Base-by-base conservation (phyloP, 2,888 invertebrate genomes). In the Subacronicta megacephala region DNA sequence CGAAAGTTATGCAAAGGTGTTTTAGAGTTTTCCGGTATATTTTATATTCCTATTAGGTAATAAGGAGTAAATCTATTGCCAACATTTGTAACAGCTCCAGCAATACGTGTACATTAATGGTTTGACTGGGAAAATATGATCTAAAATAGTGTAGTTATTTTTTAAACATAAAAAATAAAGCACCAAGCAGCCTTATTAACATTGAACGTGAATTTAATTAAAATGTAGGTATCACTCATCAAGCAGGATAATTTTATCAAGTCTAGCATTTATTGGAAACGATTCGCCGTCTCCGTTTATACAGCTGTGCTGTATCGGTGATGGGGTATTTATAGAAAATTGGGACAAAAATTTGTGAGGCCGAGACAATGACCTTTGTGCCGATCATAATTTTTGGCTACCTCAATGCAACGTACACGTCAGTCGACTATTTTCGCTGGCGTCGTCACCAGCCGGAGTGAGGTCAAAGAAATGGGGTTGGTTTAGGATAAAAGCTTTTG, bases 401-500 rank as follows among this genome's bases (percentile, higher is more conserved):
- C 80, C 77, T 81, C 80, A 79, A 72, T 73, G 62, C 75, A 63
- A 61, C 56, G 62, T 56, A 65, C 59, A 83, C 85, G 82, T 83
- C 86, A 80, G 74, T 53, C 53, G 55, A 79, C 83, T 88, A 88
- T 88, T 88, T 87, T 74, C 12, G 84, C 77, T 70, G 74, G 58
- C 75, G 62, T 73, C 83, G 83, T 86, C 86, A 83, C 77, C 49
- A 49, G 52, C 50, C 54, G 58, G 67, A 75, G 82, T 80, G 84
- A 86, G 85, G 84, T 85, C 77, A 84, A 85, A 87, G 85, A 89
- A 87, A 86, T 84, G 80, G 70, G 81, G 82, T 82, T 77, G 67
- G 75, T 76, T 81, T 79, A 78, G 83, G 84, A 81, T 88, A 88
- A 90, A 89, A 89, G 88, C 85, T 82, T 85, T 78, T 67, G 81